Percentiles rank a stretch among this genome's conserved stretches.
Conservation (phyloP, 2,113 vertebrate species). For the Oreamnos americanus region DNA sequence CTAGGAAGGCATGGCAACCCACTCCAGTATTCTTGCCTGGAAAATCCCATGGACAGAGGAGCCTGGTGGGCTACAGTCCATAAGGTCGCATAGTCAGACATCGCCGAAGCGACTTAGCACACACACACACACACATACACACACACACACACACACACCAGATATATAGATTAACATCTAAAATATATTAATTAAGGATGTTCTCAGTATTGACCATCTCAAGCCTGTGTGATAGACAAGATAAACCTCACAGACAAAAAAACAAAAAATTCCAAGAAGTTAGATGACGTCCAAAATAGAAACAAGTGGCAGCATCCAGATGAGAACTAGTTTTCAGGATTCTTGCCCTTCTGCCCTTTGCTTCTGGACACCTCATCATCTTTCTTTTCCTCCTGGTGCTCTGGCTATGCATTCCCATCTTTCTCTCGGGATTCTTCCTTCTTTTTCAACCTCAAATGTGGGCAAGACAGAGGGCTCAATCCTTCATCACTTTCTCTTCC, state of each 20-base stretch:
- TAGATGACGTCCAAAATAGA: neutral
- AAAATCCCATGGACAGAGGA: neutral
- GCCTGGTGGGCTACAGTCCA: neutral
- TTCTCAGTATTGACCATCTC: neutral
- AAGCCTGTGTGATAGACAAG: neutral
- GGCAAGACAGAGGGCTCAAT: neutral
- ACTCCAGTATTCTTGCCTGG: neutral
- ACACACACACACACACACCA: neutral
- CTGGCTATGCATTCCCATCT: fast-evolving
- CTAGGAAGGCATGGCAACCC: neutral
- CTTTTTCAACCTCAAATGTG: neutral
- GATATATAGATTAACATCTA: neutral
- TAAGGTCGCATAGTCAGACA: neutral
- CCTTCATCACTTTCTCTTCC: neutral
- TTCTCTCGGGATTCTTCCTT: neutral
- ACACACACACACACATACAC: neutral
- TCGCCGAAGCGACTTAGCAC: neutral
- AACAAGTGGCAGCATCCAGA: neutral
- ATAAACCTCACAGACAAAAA: neutral
- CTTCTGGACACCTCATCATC: neutral
- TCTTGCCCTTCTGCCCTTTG: neutral
- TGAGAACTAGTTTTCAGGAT: neutral
- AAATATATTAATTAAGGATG: neutral
- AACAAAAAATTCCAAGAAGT: neutral
- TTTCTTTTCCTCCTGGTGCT: neutral